Evolutionary conservation across 2,113 vertebrate genomes (phyloP).

Genomic region (Megaptera novaeangliae): DNA sequence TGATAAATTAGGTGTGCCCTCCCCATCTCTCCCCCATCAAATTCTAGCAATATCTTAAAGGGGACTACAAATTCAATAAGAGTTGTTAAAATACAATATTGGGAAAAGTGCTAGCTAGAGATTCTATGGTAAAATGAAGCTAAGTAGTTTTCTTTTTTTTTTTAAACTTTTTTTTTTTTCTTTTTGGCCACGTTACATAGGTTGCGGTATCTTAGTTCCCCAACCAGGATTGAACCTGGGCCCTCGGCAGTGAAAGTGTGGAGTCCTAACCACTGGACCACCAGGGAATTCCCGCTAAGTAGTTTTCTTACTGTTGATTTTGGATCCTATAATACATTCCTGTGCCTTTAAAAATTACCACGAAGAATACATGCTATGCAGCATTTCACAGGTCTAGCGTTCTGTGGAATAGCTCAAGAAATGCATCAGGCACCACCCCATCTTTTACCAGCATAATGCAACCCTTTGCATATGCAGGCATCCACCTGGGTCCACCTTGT

Average conservation of each 20-base stretch:
- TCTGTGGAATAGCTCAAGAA: background rate
- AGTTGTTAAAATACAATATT: background rate
- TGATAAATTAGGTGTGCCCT: background rate
- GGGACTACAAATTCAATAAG: background rate
- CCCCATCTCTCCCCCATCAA: background rate
- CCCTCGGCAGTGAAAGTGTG: too few species aligned
- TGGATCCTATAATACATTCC: background rate
- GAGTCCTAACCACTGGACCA: too few species aligned
- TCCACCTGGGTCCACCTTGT: background rate
- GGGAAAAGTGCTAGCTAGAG: background rate
- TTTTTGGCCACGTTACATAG: too few species aligned
- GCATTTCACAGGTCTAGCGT: background rate
- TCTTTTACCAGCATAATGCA: background rate
- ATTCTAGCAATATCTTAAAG: constrained; percentile 18
- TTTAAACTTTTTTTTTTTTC: too few species aligned
- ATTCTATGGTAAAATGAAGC: constrained; percentile 1
- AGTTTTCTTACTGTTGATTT: constrained; percentile 18
- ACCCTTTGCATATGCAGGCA: background rate
- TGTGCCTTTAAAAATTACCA: background rate
- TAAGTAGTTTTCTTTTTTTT: background rate
- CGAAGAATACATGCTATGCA: background rate
- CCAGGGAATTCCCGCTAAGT: too few species aligned
- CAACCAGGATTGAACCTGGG: too few species aligned
- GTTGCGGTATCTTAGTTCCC: too few species aligned
- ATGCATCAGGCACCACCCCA: background rate